Evolutionary conservation across 1,140 invertebrate species (phyloP).

Genomic region (Ladona fulva): DNA sequence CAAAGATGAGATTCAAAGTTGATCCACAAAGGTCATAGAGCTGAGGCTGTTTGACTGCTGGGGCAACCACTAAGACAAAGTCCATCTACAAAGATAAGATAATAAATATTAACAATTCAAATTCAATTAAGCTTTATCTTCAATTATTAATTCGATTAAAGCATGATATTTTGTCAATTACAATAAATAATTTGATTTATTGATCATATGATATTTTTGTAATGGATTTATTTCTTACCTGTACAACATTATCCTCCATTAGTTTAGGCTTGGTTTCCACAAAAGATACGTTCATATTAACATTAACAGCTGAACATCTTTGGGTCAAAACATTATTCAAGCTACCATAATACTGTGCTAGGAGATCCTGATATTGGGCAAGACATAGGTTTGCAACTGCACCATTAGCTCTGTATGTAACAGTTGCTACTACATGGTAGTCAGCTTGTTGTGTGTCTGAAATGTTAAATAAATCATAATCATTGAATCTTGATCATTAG

Average conservation of each 20-base stretch:
- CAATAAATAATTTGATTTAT: no score
- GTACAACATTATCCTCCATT: constrained; percentile 75
- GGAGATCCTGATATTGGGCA: constrained; percentile 73
- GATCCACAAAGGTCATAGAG: constrained; percentile 91
- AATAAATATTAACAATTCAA: constrained; percentile 13
- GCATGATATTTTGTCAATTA: no score
- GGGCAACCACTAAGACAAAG: constrained; percentile 78
- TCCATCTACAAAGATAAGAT: constrained; percentile 48
- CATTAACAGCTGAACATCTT: constrained; percentile 87
- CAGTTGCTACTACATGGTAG: constrained; percentile 82
- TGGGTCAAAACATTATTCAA: constrained; percentile 77
- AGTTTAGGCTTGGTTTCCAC: constrained; percentile 65
- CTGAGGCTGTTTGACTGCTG: constrained; percentile 75
- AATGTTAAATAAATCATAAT: constrained; percentile 28
- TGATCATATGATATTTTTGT: no score
- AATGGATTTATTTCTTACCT: constrained; percentile 32
- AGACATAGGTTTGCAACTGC: constrained; percentile 75
- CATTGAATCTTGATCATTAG: neutral
- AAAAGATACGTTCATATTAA: constrained; percentile 90
- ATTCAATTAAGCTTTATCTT: neutral
- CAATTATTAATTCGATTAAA: neutral
- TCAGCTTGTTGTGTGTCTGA: constrained; percentile 82
- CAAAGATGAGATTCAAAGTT: constrained; percentile 86
- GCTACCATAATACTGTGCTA: constrained; percentile 69
- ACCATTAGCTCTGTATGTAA: constrained; percentile 82